Evolutionary conservation across 1,140 invertebrate genomes (phyloP).

Genomic region (Papilio polytes): DNA sequence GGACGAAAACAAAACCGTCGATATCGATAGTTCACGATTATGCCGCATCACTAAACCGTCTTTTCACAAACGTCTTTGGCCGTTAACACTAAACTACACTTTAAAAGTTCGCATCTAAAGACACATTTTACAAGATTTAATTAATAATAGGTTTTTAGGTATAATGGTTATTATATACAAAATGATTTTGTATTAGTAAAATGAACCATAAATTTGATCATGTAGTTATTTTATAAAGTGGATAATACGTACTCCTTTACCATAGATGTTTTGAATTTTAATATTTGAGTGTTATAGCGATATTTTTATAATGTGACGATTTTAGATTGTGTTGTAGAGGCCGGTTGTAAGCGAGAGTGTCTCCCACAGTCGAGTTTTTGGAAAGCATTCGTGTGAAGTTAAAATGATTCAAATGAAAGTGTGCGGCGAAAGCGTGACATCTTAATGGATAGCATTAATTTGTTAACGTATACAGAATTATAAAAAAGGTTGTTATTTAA

Average conservation of each 20-base stretch:
- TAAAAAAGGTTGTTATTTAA: neutral
- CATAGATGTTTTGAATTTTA: no score
- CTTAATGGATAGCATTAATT: conserved; percentile 52
- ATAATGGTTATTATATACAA: conserved; percentile 10
- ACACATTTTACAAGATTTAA: neutral
- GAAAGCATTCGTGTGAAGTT: conserved; percentile 53
- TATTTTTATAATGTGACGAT: neutral
- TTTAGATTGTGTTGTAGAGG: neutral
- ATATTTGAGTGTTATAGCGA: neutral
- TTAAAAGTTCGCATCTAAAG: neutral
- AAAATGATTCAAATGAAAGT: conserved; percentile 64
- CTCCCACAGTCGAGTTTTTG: conserved; percentile 25
- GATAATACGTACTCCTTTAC: neutral
- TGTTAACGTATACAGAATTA: conserved; percentile 15
- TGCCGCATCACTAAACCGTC: conserved; percentile 69
- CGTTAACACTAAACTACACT: conserved; percentile 53
- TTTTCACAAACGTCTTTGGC: conserved; percentile 71
- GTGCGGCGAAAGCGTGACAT: conserved; percentile 61
- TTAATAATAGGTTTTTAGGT: neutral
- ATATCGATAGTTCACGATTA: conserved; percentile 65
- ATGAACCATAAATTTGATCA: neutral
- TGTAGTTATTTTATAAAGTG: neutral
- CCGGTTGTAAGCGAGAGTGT: conserved; percentile 9
- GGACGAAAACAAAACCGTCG: conserved; percentile 79
- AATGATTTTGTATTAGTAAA: conserved; percentile 12